Base-by-base conservation (phyloP, 1,140 invertebrate species). In the Oryzaephilus surinamensis region DNA sequence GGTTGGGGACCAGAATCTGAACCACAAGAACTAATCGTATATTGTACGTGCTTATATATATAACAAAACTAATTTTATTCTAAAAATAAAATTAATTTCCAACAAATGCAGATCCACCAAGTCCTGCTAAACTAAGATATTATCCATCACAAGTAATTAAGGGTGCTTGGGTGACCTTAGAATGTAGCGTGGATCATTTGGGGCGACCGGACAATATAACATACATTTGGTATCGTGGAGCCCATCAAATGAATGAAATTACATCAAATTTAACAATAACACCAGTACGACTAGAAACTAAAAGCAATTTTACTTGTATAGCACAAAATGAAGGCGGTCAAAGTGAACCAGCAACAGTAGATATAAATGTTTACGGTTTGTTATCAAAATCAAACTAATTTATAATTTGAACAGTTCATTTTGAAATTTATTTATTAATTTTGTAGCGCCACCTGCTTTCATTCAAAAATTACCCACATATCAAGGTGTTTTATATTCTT, bases 271-370 rank as follows among this genome's bases (percentile, higher is more conserved):
- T 80, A 70, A 81, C 76, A 18, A 82, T 91, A 32, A 76, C 82
- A 30, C 79, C 82, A 0, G 84, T 88, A 4, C 80, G 80, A 14
- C 64, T 92, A 19, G 81, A 86, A 55, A 84, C 81, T 17, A 71
- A 82, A 27, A 81, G 83, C 45, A 90, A 89, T 66, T 91, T 89
- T 65, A 85, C 84, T 0, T 94, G 90, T 55, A 71, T 79, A 38
- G 86, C 85, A 0, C 72, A 76, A 52, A 92, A 89, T 58, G 74
- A 79, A 14, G 88, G 84, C 3, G 88, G 88, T 0, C 74, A 77
- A 43, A 85, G 87, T 2, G 71, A 75, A 30, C 67, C 74, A 6
- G 84, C 81, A 3, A 76, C 72, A 11, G 72, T 77, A 12, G 71
- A 72, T 51, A 76, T 93, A 44, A 76, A 89, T 54, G 86, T 91